Evolutionary conservation across 2,888 invertebrate genomes (phyloP).

Genomic region (Tachina lurida): DNA sequence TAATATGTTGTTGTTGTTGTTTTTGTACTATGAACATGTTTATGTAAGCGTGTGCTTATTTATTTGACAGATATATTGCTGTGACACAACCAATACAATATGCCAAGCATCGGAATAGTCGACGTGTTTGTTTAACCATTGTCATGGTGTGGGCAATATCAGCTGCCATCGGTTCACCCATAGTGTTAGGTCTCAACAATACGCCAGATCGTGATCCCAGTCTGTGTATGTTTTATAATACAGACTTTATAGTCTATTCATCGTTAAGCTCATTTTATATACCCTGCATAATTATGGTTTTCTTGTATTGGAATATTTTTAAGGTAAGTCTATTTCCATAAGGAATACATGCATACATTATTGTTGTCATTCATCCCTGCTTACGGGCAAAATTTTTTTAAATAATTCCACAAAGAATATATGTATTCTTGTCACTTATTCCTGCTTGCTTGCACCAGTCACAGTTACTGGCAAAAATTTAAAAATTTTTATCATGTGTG

Average conservation of each 20-base stretch:
- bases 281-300: conserved; percentile 99
- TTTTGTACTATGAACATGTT: conserved; percentile 2
- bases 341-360: not conserved
- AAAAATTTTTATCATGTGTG: not conserved
- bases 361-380: not conserved
- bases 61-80: conserved; percentile 95
- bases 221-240: conserved; percentile 98
- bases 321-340: conserved; percentile 86
- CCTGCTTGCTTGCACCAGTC: not conserved
- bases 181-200: conserved; percentile 97
- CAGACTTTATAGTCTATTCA: conserved; percentile 98
- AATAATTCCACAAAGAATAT: not conserved
- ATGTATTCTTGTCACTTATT: not conserved
- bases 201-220: conserved; percentile 92
- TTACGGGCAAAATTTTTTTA: not conserved
- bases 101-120: conserved; percentile 98
- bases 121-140: conserved; percentile 96
- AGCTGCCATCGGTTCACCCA: conserved; percentile 97
- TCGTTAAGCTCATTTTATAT: conserved; percentile 99
- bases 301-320: conserved; percentile 98
- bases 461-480: not conserved
- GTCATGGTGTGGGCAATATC: conserved; percentile 97
- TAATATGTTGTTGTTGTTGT: not conserved
- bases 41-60: conserved; percentile 33
- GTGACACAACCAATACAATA: conserved; percentile 99